These are phyloP conservation scores for Jordanella pulchra DNA, from an alignment of 2,797 vertebrate genomes.

Conservation along the genomic window DNA sequence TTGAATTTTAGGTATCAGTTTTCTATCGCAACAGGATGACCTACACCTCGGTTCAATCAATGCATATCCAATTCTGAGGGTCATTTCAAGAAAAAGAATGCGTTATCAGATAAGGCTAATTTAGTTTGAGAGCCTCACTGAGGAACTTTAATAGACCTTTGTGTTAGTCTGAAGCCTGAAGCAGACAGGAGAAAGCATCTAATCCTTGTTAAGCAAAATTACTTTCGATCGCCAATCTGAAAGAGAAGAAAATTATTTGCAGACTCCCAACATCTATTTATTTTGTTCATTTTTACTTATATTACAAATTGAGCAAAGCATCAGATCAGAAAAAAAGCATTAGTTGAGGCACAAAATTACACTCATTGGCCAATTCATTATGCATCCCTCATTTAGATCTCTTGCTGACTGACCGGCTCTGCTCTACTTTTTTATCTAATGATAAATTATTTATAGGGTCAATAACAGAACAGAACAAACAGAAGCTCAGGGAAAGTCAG, in stretches of 20 bases:
- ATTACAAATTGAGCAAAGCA: neutral
- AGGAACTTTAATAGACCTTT: conserved; percentile 24
- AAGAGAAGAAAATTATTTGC: neutral
- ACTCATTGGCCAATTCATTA: neutral
- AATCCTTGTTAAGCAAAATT: conserved; percentile 16
- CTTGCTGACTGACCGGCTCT: neutral
- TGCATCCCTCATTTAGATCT: neutral
- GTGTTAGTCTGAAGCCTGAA: conserved; percentile 19
- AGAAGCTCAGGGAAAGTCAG: too few species aligned
- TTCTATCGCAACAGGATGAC: conserved; percentile 46
- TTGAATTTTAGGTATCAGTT: conserved; percentile 63
- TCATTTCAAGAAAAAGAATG: conserved; percentile 50
- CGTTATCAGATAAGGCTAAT: conserved; percentile 44
- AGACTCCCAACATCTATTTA: neutral
- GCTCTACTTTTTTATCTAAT: neutral
- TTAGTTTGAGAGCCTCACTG: conserved; percentile 27
- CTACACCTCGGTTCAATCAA: conserved; percentile 52
- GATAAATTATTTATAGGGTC: neutral
- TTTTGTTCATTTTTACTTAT: neutral
- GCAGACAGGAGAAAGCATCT: conserved; percentile 19
- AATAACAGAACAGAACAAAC: too few species aligned
- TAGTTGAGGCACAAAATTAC: neutral
- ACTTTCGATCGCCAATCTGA: neutral
- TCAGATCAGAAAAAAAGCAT: neutral
- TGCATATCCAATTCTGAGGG: conserved; percentile 51